phyloP scores from a whole-genome alignment of 2,888 invertebrate genomes.

The Lapara coniferarum region DNA sequence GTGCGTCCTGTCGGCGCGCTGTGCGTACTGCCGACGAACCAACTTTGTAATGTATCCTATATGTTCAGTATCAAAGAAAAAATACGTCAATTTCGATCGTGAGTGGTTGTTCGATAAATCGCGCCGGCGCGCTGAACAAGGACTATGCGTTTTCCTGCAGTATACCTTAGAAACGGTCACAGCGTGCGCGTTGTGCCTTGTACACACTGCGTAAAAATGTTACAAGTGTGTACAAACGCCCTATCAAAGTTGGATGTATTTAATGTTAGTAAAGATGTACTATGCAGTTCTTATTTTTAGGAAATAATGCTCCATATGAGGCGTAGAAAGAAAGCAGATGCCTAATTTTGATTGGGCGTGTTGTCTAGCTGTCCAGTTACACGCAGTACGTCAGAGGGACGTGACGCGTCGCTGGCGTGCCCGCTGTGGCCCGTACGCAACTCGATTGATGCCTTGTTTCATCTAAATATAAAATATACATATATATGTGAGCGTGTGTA shows the following conservation, averaged over 20 bases:
- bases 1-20: neutral
- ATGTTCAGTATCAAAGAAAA: neutral
- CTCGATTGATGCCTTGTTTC: constrained; percentile 33
- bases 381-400: neutral
- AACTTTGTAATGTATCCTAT: neutral
- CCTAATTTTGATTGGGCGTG: no score
- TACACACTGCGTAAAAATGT: no score
- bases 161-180: constrained; percentile 14
- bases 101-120: neutral
- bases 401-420: neutral
- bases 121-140: neutral
- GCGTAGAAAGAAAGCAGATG: no score
- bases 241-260: no score
- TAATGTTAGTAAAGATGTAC: no score
- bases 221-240: no score
- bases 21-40: neutral
- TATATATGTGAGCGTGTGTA: constrained; percentile 50
- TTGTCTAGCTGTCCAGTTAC: no score
- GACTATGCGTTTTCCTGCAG: neutral
- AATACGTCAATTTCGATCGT: no score
- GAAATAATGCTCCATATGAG: no score
- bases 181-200: neutral
- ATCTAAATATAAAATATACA: constrained; percentile 35
- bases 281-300: no score
- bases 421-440: constrained; percentile 5